A percentile compares a stretch with the other conserved stretches of the same genome.
Conservation (phyloP, 2,888 invertebrate species). For the Alloplasta piceator region DNA sequence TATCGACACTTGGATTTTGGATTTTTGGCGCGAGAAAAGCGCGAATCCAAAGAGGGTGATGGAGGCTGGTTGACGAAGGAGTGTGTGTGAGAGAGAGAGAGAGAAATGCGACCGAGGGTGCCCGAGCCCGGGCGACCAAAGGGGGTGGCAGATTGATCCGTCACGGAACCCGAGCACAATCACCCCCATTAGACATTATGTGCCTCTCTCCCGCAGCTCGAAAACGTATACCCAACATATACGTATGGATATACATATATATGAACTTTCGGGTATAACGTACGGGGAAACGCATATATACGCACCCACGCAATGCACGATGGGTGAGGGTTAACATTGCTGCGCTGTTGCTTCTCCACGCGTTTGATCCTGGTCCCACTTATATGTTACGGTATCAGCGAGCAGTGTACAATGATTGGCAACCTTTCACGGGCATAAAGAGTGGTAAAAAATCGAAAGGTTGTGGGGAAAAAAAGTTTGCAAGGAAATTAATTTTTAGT, state of each 20-base stretch:
- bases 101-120: constrained; percentile 62
- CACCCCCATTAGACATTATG: constrained; percentile 83
- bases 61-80: constrained; percentile 8
- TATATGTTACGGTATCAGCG: constrained; percentile 16
- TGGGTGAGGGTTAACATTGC: constrained; percentile 51
- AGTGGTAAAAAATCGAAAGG: no score
- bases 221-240: constrained; percentile 50
- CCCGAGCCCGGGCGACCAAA: constrained; percentile 71
- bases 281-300: constrained; percentile 68
- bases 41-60: constrained; percentile 16
- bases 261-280: constrained; percentile 63
- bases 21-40: constrained; percentile 72
- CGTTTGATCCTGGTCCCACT: constrained; percentile 49
- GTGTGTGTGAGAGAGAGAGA: constrained; percentile 67
- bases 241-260: constrained; percentile 20
- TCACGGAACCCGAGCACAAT: constrained; percentile 83
- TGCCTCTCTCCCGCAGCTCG: constrained; percentile 74
- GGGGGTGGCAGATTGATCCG: constrained; percentile 83
- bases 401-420: constrained; percentile 28
- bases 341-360: constrained; percentile 62
- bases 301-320: constrained; percentile 60
- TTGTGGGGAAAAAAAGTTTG: no score
- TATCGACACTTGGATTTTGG: constrained; percentile 76
- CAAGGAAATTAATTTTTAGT: no score
- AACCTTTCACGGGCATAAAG: neutral